phyloP scores from a whole-genome alignment of 2,113 vertebrate species.

The Oreotrochilus melanogaster region DNA sequence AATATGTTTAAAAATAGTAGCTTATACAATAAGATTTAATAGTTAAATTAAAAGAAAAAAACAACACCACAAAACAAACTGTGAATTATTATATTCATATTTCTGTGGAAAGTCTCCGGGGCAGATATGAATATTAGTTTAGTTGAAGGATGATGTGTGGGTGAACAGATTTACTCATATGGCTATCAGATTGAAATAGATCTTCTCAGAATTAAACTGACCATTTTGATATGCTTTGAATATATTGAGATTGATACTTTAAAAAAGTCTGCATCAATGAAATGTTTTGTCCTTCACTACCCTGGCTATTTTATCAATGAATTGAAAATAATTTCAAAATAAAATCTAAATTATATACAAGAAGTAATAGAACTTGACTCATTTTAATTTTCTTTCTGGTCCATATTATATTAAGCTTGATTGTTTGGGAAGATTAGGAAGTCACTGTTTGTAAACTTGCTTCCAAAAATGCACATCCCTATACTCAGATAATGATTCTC shows the following conservation, averaged over 20 bases:
- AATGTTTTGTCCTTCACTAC: neutral
- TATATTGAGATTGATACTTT: neutral
- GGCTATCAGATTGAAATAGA: neutral
- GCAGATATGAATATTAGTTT: neutral
- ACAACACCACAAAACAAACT: neutral
- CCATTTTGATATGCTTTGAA: neutral
- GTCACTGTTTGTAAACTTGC: neutral
- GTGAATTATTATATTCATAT: neutral
- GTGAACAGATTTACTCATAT: neutral
- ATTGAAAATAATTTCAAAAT: neutral
- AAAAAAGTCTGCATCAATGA: neutral
- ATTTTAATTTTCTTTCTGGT: neutral
- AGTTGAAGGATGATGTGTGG: neutral
- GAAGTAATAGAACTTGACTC: neutral
- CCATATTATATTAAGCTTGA: neutral
- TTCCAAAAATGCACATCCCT: neutral
- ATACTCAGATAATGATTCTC: neutral
- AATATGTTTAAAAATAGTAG: neutral
- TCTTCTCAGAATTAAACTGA: neutral
- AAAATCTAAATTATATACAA: neutral
- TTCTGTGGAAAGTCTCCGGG: neutral
- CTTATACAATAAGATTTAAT: neutral
- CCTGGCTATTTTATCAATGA: neutral
- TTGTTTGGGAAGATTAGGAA: neutral
- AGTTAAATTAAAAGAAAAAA: neutral